Evolutionary conservation across 2,797 vertebrate species (phyloP).

Genomic region (Labeo calbasu): DNA sequence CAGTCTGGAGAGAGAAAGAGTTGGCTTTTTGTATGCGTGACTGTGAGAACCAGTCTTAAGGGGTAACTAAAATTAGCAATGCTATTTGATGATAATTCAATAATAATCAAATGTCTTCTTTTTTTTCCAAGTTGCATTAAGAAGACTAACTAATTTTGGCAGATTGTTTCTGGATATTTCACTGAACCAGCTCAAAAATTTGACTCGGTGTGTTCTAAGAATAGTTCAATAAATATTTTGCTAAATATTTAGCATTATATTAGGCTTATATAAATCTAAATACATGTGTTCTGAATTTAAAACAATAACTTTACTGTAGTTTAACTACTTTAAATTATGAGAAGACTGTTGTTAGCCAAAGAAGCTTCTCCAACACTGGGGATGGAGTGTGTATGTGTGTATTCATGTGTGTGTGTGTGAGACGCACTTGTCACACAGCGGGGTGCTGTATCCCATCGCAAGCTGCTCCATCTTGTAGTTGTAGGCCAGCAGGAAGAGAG

Average conservation of each 20-base stretch:
- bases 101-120: not conserved
- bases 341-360: not conserved
- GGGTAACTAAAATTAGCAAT: not conserved
- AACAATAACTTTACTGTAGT: not conserved
- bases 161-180: not conserved
- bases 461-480: conserved; percentile 98
- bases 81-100: not conserved
- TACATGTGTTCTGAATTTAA: not conserved
- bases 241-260: not conserved
- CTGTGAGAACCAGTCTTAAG: not conserved
- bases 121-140: not conserved
- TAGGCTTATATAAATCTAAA: not conserved
- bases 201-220: not conserved
- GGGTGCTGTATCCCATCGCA: conserved; percentile 85
- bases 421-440: conserved; percentile 87
- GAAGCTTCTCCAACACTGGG: not conserved
- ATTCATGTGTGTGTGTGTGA: not conserved
- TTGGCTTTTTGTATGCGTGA: not conserved
- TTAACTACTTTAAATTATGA: not conserved
- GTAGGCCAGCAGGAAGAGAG: conserved; percentile 91
- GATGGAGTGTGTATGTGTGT: not conserved
- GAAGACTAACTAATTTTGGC: not conserved
- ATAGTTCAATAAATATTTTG: not conserved
- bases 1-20: conserved; percentile 71
- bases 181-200: not conserved